Conservation (phyloP, 2,888 invertebrate species). For the Apeira syringaria region DNA sequence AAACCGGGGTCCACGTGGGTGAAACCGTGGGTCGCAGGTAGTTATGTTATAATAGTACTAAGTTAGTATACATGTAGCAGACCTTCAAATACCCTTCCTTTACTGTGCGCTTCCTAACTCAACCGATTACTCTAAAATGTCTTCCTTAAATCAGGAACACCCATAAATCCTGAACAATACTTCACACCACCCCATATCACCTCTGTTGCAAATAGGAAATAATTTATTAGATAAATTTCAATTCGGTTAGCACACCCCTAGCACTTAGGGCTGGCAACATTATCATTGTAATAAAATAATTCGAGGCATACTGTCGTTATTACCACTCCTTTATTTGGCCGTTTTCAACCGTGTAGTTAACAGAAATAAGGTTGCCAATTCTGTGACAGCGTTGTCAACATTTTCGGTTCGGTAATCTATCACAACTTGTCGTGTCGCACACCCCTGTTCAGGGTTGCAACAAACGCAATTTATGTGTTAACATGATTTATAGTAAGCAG, state of each 20-base stretch:
- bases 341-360: background rate
- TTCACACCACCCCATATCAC: conserved; percentile 29
- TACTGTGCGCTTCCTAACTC: background rate
- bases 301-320: conserved; percentile 27
- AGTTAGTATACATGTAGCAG: too few relatives aligned
- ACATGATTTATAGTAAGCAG: conserved; percentile 73
- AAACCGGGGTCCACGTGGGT: too few relatives aligned
- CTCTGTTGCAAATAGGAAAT: conserved; percentile 52
- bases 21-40: too few relatives aligned
- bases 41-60: too few relatives aligned
- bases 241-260: conserved; percentile 55
- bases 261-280: conserved; percentile 33
- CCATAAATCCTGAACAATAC: conserved; percentile 31
- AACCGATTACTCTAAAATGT: conserved; percentile 8
- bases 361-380: conserved; percentile 10
- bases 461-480: conserved; percentile 77
- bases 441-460: conserved; percentile 61
- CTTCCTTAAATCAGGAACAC: conserved; percentile 14
- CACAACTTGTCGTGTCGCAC: conserved; percentile 57
- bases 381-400: conserved; percentile 1
- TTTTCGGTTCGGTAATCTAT: conserved; percentile 47
- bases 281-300: conserved; percentile 42
- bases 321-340: conserved; percentile 3
- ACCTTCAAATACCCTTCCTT: background rate
- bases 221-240: conserved; percentile 75